phyloP scores from a whole-genome alignment of 2,113 vertebrate species.

The Labeo catla region DNA sequence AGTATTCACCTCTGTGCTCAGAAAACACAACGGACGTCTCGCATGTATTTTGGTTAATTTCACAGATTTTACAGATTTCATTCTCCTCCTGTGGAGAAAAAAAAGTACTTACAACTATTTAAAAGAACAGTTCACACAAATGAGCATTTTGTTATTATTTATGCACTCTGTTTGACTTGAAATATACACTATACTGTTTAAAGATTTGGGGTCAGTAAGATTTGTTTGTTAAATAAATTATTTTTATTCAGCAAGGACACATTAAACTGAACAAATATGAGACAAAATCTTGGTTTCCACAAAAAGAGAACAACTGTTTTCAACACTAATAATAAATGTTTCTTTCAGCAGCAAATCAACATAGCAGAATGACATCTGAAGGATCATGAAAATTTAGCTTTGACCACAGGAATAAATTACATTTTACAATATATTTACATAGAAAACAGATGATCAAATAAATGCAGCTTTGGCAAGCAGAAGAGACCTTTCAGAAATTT shows the following conservation, averaged over 20 bases:
- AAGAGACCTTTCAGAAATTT: too few relatives aligned
- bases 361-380: not conserved
- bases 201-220: not conserved
- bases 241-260: too few relatives aligned
- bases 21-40: not conserved
- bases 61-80: not conserved
- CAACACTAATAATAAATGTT: not conserved
- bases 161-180: not conserved
- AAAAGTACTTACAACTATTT: too few relatives aligned
- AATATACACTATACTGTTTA: not conserved
- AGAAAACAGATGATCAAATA: not conserved
- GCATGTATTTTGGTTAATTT: not conserved
- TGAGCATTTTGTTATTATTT: not conserved
- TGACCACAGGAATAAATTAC: not conserved
- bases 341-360: not conserved
- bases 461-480: too few relatives aligned
- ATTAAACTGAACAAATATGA: too few relatives aligned
- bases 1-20: slow-evolving; percentile 11
- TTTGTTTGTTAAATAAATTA: too few relatives aligned
- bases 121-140: not conserved
- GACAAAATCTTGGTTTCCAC: too few relatives aligned
- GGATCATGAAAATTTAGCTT: not conserved
- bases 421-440: not conserved
- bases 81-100: not conserved
- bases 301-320: too few relatives aligned